phyloP scores from a whole-genome alignment of 2,113 vertebrate species.

The Athene cunicularia region DNA sequence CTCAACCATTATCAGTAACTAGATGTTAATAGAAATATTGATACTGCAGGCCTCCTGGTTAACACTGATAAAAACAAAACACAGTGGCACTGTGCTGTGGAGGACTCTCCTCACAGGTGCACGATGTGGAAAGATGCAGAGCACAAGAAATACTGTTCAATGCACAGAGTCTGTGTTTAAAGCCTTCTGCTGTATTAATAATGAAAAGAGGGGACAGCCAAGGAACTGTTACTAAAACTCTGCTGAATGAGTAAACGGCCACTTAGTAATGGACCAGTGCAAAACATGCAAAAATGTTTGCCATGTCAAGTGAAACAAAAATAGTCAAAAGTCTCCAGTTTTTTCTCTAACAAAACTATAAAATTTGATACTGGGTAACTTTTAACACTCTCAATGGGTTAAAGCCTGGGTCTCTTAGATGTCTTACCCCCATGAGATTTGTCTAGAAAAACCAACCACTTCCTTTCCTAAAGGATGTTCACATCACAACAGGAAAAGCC shows the following conservation, averaged over 20 bases:
- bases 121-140: background rate
- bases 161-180: background rate
- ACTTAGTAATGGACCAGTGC: background rate
- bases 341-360: background rate
- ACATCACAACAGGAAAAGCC: background rate
- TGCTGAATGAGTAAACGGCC: background rate
- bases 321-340: background rate
- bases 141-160: background rate
- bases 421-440: background rate
- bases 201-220: background rate
- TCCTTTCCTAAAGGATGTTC: slow-evolving; percentile 18
- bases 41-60: background rate
- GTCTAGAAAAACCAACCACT: slow-evolving; percentile 31
- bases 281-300: background rate
- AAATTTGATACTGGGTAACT: background rate
- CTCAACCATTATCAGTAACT: background rate
- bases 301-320: background rate
- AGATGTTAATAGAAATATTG: background rate
- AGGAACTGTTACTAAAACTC: background rate
- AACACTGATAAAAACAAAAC: background rate
- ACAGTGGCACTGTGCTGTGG: background rate
- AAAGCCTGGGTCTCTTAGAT: background rate
- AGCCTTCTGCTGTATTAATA: background rate
- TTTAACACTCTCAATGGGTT: background rate
- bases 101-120: background rate